Conservation (phyloP, 2,888 invertebrate species). For the Trachelus stipa region DNA sequence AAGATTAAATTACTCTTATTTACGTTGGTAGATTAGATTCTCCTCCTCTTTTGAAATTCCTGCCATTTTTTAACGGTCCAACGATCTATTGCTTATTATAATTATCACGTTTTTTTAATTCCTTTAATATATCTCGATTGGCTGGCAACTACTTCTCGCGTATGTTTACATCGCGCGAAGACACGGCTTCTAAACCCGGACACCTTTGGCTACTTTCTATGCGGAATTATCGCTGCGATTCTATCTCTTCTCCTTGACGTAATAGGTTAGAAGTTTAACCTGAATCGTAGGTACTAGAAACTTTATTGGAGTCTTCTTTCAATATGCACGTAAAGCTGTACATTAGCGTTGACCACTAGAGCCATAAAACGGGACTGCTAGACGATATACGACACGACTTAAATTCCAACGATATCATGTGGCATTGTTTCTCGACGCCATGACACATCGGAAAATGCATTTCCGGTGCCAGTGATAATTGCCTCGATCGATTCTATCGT, state of each 20-base stretch:
- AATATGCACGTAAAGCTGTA: not conserved
- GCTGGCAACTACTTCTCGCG: not conserved
- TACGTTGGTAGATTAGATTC: not conserved
- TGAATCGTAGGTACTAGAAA: not conserved
- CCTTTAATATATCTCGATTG: no score
- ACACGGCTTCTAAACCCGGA: not conserved
- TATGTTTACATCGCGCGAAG: not conserved
- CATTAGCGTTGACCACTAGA: not conserved
- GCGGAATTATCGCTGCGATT: constrained; percentile 4
- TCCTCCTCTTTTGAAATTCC: constrained; percentile 1
- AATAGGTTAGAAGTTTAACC: constrained; percentile 57
- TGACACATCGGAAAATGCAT: not conserved
- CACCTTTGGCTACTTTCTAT: constrained; percentile 9
- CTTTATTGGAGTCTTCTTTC: not conserved
- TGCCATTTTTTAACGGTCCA: not conserved
- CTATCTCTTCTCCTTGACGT: constrained; percentile 37
- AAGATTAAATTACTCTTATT: constrained; percentile 50
- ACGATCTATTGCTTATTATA: not conserved
- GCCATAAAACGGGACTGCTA: not conserved
- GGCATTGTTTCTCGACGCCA: not conserved
- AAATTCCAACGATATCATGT: not conserved
- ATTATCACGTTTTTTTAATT: no score
- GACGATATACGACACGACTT: not conserved
- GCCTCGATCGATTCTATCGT: not conserved
- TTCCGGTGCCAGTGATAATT: not conserved